Base-by-base conservation (phyloP, 2,888 invertebrate genomes). In the Euphydryas editha region DNA sequence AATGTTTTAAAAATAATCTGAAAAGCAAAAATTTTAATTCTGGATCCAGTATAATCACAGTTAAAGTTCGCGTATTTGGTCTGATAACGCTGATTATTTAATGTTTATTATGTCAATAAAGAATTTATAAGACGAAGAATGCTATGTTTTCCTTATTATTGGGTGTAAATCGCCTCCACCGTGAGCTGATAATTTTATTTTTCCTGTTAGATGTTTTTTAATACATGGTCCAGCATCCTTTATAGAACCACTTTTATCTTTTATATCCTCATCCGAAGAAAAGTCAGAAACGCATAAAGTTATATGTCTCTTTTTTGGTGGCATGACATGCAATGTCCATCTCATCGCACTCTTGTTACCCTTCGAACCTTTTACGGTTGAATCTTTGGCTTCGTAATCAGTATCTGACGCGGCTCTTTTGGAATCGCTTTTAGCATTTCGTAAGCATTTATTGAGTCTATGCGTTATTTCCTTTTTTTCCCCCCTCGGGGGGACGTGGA, bases 401-500 rank as follows among this genome's bases (percentile, higher is more conserved):
- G 90, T 91, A 70, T 92, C 92, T 0, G 92, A 92, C 3, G 88
- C 90, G 4, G 91, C 86, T 57, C 87, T 80, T 70, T 88, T 90
- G 20, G 80, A 78, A 44, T 88, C 88, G 59, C 71, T 79, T 75
- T 90, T 91, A 54, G 83, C 70, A 74, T 76, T 82, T 71, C 86
- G 78, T 51, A 79, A 59, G 54, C 60, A 76, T 74, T 88, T 90
- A 72, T 80, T 85, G 57, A 80, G 75, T 76, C 86, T 82, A 76
- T 86, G 86, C 65, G 78, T 80, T 80, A 79, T 81, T 65, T 90
- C 90, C 85, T 90, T 92, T 90, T 92, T 91, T 78, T 89, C 92
- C 92, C 92, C 92, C 92, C 91, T 89, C 81, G 85, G 92, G 91
- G 92, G 92, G 91, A 83, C 85, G 84, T 90, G 89, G 85, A 83